These are phyloP conservation scores for Diphyllodes magnificus DNA, from an alignment of 2,113 vertebrate genomes.

Conservation along the genomic window DNA sequence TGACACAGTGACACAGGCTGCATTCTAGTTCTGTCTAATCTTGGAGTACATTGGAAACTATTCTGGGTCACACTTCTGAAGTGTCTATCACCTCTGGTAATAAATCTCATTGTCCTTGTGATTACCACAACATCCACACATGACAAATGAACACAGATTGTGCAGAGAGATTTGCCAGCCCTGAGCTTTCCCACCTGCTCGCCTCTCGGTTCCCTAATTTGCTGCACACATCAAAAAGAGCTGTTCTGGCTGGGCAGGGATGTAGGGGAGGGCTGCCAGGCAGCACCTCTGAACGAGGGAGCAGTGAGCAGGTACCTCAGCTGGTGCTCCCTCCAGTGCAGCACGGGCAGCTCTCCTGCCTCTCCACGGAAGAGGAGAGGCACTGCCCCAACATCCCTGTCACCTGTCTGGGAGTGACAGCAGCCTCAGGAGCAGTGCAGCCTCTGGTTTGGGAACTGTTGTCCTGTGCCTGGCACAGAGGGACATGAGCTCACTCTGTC, in stretches of 20 bases:
- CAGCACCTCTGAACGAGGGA: neutral
- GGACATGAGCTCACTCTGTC: accelerated
- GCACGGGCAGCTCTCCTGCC: neutral
- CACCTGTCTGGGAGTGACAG: neutral
- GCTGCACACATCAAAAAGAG: neutral
- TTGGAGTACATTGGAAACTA: neutral
- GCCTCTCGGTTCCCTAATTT: neutral
- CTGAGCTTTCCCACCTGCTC: neutral
- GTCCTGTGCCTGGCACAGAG: neutral
- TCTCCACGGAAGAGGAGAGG: neutral
- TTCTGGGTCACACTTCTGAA: neutral
- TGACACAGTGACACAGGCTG: neutral
- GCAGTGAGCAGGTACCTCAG: neutral
- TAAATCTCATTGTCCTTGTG: conserved; percentile 13
- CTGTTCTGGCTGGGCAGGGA: neutral
- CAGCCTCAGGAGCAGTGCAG: neutral
- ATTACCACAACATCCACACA: neutral
- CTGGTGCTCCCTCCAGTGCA: neutral
- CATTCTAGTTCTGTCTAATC: neutral
- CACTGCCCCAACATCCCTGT: neutral
- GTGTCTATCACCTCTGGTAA: neutral
- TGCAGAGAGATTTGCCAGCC: neutral
- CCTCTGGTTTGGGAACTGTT: neutral
- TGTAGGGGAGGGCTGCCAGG: neutral
- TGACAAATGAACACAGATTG: neutral